Base-by-base conservation (phyloP, 37 sponge, comb jelly and placozoan species). In the Ephydatia muelleri region DNA sequence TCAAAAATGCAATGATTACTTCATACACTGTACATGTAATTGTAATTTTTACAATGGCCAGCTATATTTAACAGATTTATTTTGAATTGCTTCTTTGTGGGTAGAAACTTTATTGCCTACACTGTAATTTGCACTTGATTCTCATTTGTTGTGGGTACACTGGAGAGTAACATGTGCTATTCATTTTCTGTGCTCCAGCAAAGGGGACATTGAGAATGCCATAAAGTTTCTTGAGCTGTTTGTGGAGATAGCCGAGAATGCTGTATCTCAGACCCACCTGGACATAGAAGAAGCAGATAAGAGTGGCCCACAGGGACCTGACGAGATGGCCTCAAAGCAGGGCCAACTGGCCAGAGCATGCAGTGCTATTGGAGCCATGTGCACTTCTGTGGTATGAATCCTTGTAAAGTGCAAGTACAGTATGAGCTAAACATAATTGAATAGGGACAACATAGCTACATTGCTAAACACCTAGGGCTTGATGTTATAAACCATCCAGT, bases 201-300 rank as follows among this genome's bases (percentile, higher is more conserved):
- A 86, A 36, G 96, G 92, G 31, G 96, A 95, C 34, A 16, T 85
- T 35, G 91, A 90, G 77, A 93, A 80, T 84, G 94, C 94, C 16
- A 84, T 90, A 16, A 72, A 85, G 72, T 83, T 72, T 67, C 87
- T 95, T 37, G 96, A 95, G 75, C 74, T 91, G 86, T 95, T 79
- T 88, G 94, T 91, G 28, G 76, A 73, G 40, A 85, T 95, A 33
- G 84, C 91, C 39, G 94, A 93, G 79, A 81, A 70, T 25, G 81
- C 83, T 31, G 91, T 77, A 0, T 47, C 74, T 8, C 49, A 79
- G 21, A 37, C 71, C 12, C 70, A 57, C 32, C 39, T 92, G 11
- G 84, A 82, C 6, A 73, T 88, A 66, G 94, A 43, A 8, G 47
- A 4, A 43, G 47, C 47, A 43, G 47, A 43, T 8, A 43, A 43